Evolutionary conservation across 2,797 vertebrate species (phyloP).

Genomic region (Eulemur mongoz): DNA sequence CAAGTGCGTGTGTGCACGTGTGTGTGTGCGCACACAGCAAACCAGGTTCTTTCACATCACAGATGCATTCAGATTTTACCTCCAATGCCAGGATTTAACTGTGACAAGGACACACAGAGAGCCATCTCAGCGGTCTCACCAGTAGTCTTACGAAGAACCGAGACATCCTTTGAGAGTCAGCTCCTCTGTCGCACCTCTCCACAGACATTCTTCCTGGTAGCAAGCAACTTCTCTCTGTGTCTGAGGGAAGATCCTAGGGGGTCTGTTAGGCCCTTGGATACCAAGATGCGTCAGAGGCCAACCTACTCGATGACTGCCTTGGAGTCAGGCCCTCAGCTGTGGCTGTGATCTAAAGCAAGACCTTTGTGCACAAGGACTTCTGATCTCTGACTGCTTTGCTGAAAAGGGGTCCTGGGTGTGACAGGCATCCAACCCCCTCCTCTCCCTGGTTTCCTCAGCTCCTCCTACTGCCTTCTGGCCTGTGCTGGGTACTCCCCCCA

Average conservation of each 20-base stretch:
- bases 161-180: background rate
- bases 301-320: background rate
- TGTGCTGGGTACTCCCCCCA: background rate
- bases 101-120: background rate
- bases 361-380: background rate
- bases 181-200: background rate
- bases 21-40: fast-evolving
- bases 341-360: background rate
- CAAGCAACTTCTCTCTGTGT: background rate
- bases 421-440: fast-evolving
- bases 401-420: background rate
- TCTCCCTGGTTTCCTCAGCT: background rate
- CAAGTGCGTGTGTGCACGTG: fast-evolving
- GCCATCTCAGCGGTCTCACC: background rate
- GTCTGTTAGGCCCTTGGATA: too few species aligned
- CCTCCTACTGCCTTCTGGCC: background rate
- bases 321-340: background rate
- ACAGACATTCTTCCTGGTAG: background rate
- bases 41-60: background rate
- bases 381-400: background rate
- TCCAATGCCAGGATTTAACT: background rate
- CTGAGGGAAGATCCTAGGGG: background rate
- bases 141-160: background rate
- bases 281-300: background rate
- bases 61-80: background rate